A percentile compares a stretch with the other conserved stretches of the same genome.
Evolutionary conservation across 2,888 invertebrate genomes (phyloP).

Genomic region (Lepidonotus clava): DNA sequence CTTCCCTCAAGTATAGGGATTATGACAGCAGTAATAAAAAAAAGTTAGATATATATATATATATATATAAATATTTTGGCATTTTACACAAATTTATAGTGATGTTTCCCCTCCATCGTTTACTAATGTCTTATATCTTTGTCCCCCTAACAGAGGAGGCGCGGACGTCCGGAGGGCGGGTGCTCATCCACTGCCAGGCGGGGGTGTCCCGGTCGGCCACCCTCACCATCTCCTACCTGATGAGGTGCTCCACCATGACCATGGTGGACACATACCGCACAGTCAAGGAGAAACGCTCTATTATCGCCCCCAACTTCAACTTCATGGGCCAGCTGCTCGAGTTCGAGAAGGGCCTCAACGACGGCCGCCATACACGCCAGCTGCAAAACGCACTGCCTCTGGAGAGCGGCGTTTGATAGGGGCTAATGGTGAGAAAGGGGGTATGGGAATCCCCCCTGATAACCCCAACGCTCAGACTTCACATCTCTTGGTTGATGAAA

Average conservation of each 20-base stretch:
- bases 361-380: slow-evolving; percentile 18
- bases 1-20: too few relatives aligned
- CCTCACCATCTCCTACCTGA: slow-evolving; percentile 95
- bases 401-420: not conserved
- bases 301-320: slow-evolving; percentile 96
- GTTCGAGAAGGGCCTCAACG: slow-evolving; percentile 84
- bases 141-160: slow-evolving; percentile 85
- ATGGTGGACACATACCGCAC: slow-evolving; percentile 93
- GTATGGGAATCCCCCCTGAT: not conserved
- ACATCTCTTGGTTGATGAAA: too few relatives aligned
- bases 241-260: slow-evolving; percentile 89
- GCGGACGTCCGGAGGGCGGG: slow-evolving; percentile 86
- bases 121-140: not conserved
- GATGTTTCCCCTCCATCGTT: not conserved
- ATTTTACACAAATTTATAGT: too few relatives aligned
- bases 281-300: slow-evolving; percentile 91
- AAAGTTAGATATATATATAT: too few relatives aligned
- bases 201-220: slow-evolving; percentile 97
- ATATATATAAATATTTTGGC: too few relatives aligned
- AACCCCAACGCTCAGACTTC: not conserved
- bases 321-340: slow-evolving; percentile 95
- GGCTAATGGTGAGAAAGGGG: not conserved
- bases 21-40: too few relatives aligned
- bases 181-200: slow-evolving; percentile 96
- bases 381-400: not conserved